Conservation (phyloP, 2,113 vertebrate genomes). For the Morone saxatilis region DNA sequence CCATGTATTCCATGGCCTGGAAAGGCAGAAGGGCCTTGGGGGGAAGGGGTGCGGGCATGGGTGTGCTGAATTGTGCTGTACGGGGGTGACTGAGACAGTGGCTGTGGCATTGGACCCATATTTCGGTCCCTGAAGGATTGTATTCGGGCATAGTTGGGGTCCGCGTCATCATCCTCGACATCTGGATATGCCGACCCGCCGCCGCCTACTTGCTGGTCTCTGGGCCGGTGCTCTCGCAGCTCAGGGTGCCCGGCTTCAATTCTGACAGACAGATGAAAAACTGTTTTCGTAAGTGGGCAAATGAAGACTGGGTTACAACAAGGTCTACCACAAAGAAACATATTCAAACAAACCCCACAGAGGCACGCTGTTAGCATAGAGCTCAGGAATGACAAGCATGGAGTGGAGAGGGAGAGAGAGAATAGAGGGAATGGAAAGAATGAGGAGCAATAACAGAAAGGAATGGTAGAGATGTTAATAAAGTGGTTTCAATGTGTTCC, state of each 20-base stretch:
- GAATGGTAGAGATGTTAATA: background rate
- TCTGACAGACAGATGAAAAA: conserved; percentile 77
- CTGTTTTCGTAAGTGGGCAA: background rate
- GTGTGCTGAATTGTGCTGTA: conserved; percentile 64
- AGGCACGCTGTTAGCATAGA: background rate
- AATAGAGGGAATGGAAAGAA: background rate
- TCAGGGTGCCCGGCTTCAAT: conserved; percentile 93
- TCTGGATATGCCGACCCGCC: conserved; percentile 80
- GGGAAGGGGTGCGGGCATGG: conserved; percentile 84
- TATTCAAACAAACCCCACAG: background rate
- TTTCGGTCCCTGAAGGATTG: conserved; percentile 90
- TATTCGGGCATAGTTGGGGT: conserved; percentile 97
- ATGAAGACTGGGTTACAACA: background rate
- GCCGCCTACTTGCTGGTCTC: conserved; percentile 63
- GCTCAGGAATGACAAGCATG: conserved; percentile 12
- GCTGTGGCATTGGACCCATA: conserved; percentile 70
- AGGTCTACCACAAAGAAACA: background rate
- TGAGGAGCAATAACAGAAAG: background rate
- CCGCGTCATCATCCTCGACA: conserved; percentile 93
- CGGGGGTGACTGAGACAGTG: conserved; percentile 54
- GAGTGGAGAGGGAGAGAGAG: background rate
- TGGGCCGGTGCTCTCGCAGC: conserved; percentile 86
- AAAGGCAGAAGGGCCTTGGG: conserved; percentile 63
- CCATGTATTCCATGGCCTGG: conserved; percentile 61
- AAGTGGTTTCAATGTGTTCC: background rate